Evolutionary conservation across 1,140 invertebrate genomes (phyloP).

Genomic region (Episyrphus balteatus): DNA sequence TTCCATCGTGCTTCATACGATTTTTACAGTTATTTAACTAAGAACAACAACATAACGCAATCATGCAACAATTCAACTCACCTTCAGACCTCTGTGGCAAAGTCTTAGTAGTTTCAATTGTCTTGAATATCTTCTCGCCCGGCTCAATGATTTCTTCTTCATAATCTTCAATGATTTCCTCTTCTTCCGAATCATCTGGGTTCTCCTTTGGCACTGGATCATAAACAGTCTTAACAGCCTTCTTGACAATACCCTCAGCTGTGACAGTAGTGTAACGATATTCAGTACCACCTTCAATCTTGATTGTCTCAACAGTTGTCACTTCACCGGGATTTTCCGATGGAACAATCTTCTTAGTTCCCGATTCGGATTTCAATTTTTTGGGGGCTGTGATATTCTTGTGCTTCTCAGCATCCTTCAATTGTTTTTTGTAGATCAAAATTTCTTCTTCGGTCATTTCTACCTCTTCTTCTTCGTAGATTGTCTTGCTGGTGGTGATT

Average conservation of each 20-base stretch:
- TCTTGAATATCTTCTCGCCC: constrained; percentile 30
- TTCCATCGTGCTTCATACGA: no score
- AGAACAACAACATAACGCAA: no score
- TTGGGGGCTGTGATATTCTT: constrained; percentile 33
- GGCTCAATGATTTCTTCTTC: constrained; percentile 35
- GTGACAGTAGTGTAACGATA: constrained; percentile 35
- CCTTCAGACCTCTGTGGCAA: constrained; percentile 31
- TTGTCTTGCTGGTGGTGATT: constrained; percentile 33
- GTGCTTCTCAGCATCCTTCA: constrained; percentile 35
- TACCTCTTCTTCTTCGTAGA: constrained; percentile 32
- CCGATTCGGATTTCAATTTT: constrained; percentile 31
- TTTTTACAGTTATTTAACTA: no score
- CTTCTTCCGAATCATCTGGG: constrained; percentile 24
- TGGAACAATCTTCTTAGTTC: constrained; percentile 34
- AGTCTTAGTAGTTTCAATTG: constrained; percentile 30
- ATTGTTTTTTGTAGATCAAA: constrained; percentile 28
- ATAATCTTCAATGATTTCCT: constrained; percentile 35
- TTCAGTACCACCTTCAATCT: constrained; percentile 32
- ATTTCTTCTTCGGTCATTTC: constrained; percentile 35
- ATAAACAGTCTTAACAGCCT: constrained; percentile 30
- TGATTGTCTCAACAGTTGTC: constrained; percentile 34
- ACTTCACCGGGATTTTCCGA: constrained; percentile 34
- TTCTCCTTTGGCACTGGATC: constrained; percentile 27
- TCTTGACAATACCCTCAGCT: constrained; percentile 33
- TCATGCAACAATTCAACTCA: no score